Base-by-base conservation (phyloP, 2,113 vertebrate genomes). In the Crotalus viridis region DNA sequence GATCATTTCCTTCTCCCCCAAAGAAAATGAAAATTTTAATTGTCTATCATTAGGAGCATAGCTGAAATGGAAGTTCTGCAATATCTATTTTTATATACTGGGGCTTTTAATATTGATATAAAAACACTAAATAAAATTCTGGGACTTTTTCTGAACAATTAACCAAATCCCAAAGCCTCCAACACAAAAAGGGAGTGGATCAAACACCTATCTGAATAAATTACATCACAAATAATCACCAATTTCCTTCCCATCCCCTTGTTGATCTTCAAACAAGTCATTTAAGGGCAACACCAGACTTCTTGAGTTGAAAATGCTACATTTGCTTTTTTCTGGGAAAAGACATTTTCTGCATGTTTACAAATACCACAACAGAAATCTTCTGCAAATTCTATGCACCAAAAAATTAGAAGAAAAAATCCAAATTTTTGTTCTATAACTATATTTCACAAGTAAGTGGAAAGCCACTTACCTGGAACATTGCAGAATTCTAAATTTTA, bases 211-310 rank as follows among this genome's bases (percentile, higher is more conserved):
- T 87, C 26, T 52, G 22, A 54, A 52, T 28, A 54, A 87, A 87
- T 87, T 74, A 26, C 15, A 52, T 52, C 24, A 87, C 33, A 52
- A 26, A 17, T 48, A 54, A n/a, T 52, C 48, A 17, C 3, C 48
- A 87, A 48, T 1, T 52, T 13, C 4, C 5, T 28, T 52, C 48
- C 3, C 0, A 0, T 26, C 48, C 28, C 48, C 2, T 52, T 87
- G 48, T 26, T 87, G 39, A 93, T 1, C 51, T 93, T 39, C n/a
- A 43, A 46, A 85, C 5, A 95, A 94, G 91, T 93, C 46, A 22
- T 57, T 19, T 89, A 48, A 94, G 39, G 87, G 69, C 55, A 90
- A 93, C 91, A 33, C 0, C 24, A 55, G 17, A 28, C 19, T 52
- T 95, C 81, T 92, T 2, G 0, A 55, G 48, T 85, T 91, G 88